These are phyloP conservation scores for Acromyrmex echinatior DNA, from an alignment of 1,140 invertebrate species.

Conservation along the genomic window DNA sequence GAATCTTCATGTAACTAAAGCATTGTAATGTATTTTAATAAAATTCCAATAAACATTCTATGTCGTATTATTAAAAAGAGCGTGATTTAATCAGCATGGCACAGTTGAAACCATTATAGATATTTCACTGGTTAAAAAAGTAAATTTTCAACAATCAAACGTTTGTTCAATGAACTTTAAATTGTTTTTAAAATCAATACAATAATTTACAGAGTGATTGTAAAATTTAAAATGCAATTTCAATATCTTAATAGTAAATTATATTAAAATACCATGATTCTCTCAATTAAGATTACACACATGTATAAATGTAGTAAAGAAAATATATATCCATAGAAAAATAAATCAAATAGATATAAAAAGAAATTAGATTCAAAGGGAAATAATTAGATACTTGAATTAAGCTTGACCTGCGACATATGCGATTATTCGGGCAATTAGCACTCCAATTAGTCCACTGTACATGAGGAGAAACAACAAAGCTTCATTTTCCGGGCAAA, in stretches of 20 bases:
- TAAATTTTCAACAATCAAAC: neutral
- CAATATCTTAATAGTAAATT: neutral
- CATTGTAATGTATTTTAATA: neutral
- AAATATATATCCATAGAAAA: neutral
- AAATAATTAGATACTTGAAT: slow-evolving; percentile 51
- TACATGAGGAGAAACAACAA: slow-evolving; percentile 39
- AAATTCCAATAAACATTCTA: neutral
- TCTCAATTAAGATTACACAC: neutral
- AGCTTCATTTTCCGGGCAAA: slow-evolving; percentile 48
- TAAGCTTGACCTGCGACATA: neutral
- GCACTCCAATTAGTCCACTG: slow-evolving; percentile 36
- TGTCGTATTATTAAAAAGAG: neutral
- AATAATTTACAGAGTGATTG: neutral
- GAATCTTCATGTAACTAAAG: neutral
- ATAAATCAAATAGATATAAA: neutral
- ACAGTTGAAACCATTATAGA: neutral
- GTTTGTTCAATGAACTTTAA: neutral
- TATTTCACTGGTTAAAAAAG: neutral
- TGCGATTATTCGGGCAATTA: slow-evolving; percentile 22
- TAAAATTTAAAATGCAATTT: slow-evolving; percentile 10
- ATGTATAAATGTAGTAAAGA: neutral
- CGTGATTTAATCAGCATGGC: neutral
- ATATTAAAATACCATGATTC: neutral
- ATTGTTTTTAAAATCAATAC: neutral
- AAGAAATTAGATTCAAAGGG: neutral